Evolutionary conservation across 2,113 vertebrate genomes (phyloP), one percentile per base, ranked within the genome.

Genomic region (Hiodon alosoides): DNA sequence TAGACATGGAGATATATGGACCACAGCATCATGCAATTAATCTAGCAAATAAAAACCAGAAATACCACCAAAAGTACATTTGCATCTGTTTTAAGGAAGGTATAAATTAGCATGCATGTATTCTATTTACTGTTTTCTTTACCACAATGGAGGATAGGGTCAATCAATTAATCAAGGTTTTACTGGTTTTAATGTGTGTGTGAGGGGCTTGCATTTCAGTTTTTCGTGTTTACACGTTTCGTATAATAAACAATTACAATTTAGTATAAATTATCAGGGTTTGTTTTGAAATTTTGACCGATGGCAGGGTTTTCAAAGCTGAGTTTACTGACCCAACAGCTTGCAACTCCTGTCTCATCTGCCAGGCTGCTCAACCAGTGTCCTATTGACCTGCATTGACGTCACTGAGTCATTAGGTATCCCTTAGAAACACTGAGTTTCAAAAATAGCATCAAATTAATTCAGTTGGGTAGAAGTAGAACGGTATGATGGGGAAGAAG

Each of bases 381-480:
- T 93, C 93, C 94, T 94, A 94, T 94, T 95, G 94, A 95, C 93
- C 94, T 92, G 95, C 94, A 95, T 95, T 98, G 96, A 96, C 96
- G 96, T 96, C 95, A 98, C 91, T 94, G 93, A 94, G 94, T 97
- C 94, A 96, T 96, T 96, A 96, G 95, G 95, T 96, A 94, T 98
- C 95, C 94, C 95, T 95, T 96, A 95, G 95, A 96, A 97, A 98
- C 95, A 95, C 94, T 92, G 94, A 96, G 92, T 94, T 94, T 95
- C 92, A 96, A 98, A 97, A 96, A 97, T 96, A 96, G 95, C 93
- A 96, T 94, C 94, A 95, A 94, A 95, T 98, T 95, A 97, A 97
- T 96, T 96, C 93, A 94, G 91, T 90, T 89, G 91, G 89, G 87
- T 31, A 31, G 52, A 90, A 89, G 90, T 88, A 81, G 78, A 78